These are phyloP conservation scores for Campylorhamphus procurvoides DNA, from an alignment of 2,113 vertebrate genomes.

Conservation along the genomic window DNA sequence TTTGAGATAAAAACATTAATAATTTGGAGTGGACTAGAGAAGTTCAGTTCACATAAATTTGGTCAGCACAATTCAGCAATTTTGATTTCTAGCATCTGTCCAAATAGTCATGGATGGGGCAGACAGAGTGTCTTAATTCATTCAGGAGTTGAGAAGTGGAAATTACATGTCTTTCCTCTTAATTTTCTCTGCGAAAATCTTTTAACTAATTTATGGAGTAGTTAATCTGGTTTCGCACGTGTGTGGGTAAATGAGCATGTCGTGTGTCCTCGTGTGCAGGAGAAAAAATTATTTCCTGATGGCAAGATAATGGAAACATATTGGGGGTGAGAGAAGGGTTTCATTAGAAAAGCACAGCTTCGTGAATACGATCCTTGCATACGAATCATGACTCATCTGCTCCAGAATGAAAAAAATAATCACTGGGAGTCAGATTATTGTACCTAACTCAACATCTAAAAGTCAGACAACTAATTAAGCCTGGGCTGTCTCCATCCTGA, in stretches of 20 bases:
- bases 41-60: not conserved
- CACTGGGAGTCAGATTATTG: not conserved
- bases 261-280: not conserved
- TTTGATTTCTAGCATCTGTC: not conserved
- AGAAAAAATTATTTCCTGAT: slow-evolving; percentile 43
- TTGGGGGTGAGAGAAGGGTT: slow-evolving; percentile 28
- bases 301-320: slow-evolving; percentile 48
- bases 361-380: not conserved
- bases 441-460: slow-evolving; percentile 7
- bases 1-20: not conserved
- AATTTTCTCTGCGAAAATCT: slow-evolving; percentile 54
- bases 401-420: not conserved
- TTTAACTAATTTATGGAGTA: slow-evolving; percentile 58
- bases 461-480: slow-evolving; percentile 55
- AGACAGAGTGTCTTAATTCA: not conserved
- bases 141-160: not conserved
- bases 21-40: not conserved
- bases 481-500: not conserved
- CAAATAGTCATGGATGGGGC: not conserved
- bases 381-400: slow-evolving; percentile 13
- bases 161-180: slow-evolving; percentile 30
- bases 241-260: slow-evolving; percentile 31
- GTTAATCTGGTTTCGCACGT: not conserved
- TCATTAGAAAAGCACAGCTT: slow-evolving; percentile 15
- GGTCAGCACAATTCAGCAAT: not conserved